Percentiles rank a stretch among this genome's conserved stretches.
These are phyloP conservation scores for Colistium nudipinnis DNA, from an alignment of 2,113 vertebrate genomes.

Conservation along the genomic window DNA sequence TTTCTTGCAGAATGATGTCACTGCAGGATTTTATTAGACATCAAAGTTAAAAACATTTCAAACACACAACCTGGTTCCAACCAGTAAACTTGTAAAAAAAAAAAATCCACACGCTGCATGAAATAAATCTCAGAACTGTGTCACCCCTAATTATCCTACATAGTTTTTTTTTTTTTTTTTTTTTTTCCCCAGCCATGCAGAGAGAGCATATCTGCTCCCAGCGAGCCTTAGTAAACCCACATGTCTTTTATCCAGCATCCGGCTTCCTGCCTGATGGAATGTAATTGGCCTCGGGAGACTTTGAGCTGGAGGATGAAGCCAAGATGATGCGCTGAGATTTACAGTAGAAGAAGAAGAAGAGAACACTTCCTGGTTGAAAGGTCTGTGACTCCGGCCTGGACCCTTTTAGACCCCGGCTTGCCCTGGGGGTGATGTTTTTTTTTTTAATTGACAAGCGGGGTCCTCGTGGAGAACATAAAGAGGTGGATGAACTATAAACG, in stretches of 20 bases:
- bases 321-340: constrained; percentile 52
- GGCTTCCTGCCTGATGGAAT: constrained; percentile 73
- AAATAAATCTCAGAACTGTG: constrained; percentile 28
- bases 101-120: neutral
- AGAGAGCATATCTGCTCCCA: constrained; percentile 46
- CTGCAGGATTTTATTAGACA: neutral
- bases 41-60: constrained; percentile 8
- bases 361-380: constrained; percentile 42
- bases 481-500: constrained; percentile 10
- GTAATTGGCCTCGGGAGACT: constrained; percentile 76
- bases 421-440: constrained; percentile 20
- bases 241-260: constrained; percentile 72
- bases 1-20: neutral
- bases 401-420: constrained; percentile 37
- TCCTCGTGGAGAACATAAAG: constrained; percentile 33
- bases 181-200: constrained; percentile 37
- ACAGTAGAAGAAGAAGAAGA: constrained; percentile 42
- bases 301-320: neutral
- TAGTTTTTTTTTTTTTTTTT: too few relatives aligned
- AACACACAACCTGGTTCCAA: constrained; percentile 4
- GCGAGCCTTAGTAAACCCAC: constrained; percentile 65
- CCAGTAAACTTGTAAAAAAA: too few relatives aligned
- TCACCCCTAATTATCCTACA: constrained; percentile 58
- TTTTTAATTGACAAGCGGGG: constrained; percentile 32
- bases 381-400: constrained; percentile 34